phyloP scores from a whole-genome alignment of 2,888 invertebrate genomes.

The Leptogaster cylindrica region DNA sequence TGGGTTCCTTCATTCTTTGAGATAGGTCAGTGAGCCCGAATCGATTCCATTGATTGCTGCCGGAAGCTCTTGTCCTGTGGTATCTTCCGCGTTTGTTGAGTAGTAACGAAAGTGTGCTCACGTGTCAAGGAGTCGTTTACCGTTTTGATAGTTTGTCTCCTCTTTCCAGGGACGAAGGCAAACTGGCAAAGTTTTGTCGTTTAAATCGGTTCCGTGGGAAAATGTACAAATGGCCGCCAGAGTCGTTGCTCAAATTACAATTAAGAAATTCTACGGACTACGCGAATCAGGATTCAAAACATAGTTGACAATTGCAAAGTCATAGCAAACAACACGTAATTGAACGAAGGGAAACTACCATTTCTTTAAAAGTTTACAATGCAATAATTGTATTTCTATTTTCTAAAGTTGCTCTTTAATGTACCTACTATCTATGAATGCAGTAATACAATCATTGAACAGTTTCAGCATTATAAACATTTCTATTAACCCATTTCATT shows the following conservation, averaged over 20 bases:
- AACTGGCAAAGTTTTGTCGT: slow-evolving; percentile 23
- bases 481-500: no score
- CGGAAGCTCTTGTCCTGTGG: slow-evolving; percentile 1
- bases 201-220: slow-evolving; percentile 19
- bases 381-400: no score
- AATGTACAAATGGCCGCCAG: slow-evolving; percentile 5
- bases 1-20: slow-evolving; percentile 27
- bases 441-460: no score
- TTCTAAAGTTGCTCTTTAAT: no score
- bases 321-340: no score
- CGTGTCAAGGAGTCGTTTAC: slow-evolving; percentile 31
- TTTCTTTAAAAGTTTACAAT: no score
- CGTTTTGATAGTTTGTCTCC: background rate
- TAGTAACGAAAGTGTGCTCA: slow-evolving; percentile 8
- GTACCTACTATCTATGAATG: no score
- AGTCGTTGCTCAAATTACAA: slow-evolving; percentile 7
- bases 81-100: background rate
- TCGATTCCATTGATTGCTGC: slow-evolving; percentile 39
- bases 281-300: no score
- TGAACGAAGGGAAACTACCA: no score
- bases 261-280: background rate
- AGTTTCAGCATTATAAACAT: no score
- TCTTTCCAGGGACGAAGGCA: no score
- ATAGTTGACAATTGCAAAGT: no score
- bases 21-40: slow-evolving; percentile 34